A percentile compares a stretch with the other conserved stretches of the same genome.
These are phyloP conservation scores for Torymus tubicola DNA, from an alignment of 2,888 invertebrate species.

Conservation along the genomic window DNA sequence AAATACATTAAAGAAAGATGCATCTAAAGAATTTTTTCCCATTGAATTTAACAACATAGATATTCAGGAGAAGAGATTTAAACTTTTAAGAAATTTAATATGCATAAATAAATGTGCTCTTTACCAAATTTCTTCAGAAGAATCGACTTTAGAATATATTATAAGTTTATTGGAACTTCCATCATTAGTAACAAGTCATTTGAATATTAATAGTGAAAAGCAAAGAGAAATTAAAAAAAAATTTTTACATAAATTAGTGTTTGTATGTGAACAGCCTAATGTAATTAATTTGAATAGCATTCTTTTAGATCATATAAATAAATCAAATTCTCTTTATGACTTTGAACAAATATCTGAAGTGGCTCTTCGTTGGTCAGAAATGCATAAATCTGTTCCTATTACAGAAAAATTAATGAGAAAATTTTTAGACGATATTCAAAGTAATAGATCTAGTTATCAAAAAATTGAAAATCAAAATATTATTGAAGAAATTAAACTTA, in stretches of 20 bases:
- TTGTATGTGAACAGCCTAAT: conserved; percentile 36
- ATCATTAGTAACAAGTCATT: no score
- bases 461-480: conserved; percentile 57
- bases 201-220: neutral
- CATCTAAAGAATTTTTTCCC: conserved; percentile 10
- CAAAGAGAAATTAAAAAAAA: conserved; percentile 29
- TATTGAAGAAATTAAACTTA: conserved; percentile 60
- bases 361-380: conserved; percentile 67
- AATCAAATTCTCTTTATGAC: conserved; percentile 60
- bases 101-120: conserved; percentile 24
- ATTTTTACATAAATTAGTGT: conserved; percentile 47
- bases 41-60: conserved; percentile 37
- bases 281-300: conserved; percentile 50
- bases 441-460: conserved; percentile 61
- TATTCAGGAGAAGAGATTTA: conserved; percentile 42
- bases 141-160: conserved; percentile 2
- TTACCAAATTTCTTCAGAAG: conserved; percentile 37
- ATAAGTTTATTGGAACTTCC: no score
- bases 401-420: conserved; percentile 60
- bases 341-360: conserved; percentile 66
- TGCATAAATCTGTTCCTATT: conserved; percentile 62
- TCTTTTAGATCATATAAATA: conserved; percentile 57
- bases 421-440: conserved; percentile 63
- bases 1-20: conserved; percentile 7
- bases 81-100: conserved; percentile 34